These are phyloP conservation scores for Dasyornis broadbenti DNA, from an alignment of 2,113 vertebrate genomes.

Conservation along the genomic window DNA sequence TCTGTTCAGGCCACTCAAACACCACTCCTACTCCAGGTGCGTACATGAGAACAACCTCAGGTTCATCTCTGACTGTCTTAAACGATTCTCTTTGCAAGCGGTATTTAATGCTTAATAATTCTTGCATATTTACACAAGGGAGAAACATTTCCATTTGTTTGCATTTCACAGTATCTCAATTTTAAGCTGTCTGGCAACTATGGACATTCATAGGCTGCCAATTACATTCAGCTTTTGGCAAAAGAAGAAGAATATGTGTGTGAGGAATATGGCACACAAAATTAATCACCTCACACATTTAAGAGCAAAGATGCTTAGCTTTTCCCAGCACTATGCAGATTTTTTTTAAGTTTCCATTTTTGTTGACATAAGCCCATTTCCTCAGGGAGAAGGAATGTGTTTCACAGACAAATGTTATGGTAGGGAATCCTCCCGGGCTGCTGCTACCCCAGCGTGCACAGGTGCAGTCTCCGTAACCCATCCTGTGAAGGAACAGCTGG, in stretches of 20 bases:
- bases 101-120: slow-evolving; percentile 2
- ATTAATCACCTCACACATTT: slow-evolving; percentile 18
- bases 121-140: neutral
- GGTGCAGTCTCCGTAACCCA: neutral
- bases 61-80: neutral
- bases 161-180: slow-evolving; percentile 31
- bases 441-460: neutral
- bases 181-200: slow-evolving; percentile 30
- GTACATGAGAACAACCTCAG: neutral
- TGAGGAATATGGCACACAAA: slow-evolving; percentile 10
- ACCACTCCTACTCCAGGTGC: neutral
- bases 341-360: slow-evolving; percentile 19
- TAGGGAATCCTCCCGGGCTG: slow-evolving; percentile 18
- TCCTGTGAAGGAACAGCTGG: neutral
- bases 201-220: neutral
- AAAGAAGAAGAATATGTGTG: neutral
- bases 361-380: slow-evolving; percentile 40
- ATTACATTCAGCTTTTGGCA: slow-evolving; percentile 36
- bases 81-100: neutral
- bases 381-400: neutral
- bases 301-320: neutral
- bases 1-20: neutral
- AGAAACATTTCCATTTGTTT: slow-evolving; percentile 37
- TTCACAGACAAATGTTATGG: slow-evolving; percentile 22
- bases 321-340: neutral